Evolutionary conservation across 2,888 invertebrate genomes (phyloP).

Genomic region (Salticus scenicus): DNA sequence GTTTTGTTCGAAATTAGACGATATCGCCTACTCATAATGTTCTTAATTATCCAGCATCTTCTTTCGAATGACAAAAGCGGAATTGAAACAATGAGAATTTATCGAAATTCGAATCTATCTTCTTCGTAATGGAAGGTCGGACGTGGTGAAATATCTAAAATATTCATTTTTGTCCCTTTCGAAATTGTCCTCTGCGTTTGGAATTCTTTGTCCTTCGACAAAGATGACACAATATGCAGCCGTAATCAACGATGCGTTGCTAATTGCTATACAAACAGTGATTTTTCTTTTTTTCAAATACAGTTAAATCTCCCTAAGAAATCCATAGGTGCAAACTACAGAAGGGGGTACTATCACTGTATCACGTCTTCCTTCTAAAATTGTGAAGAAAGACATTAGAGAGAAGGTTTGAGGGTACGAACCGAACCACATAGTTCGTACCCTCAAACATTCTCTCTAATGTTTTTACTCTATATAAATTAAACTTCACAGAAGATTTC

Average conservation of each 20-base stretch:
- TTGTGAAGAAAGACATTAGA: too few species aligned
- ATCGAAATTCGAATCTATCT: constrained; percentile 51
- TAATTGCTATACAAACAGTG: constrained; percentile 15
- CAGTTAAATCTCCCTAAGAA: too few species aligned
- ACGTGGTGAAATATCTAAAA: constrained; percentile 42
- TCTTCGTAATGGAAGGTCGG: constrained; percentile 33
- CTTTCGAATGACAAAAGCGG: constrained; percentile 26
- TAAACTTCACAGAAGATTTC: too few species aligned
- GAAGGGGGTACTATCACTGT: too few species aligned
- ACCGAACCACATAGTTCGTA: too few species aligned
- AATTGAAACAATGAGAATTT: constrained; percentile 58
- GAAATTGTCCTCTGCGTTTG: constrained; percentile 36
- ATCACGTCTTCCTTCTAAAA: too few species aligned
- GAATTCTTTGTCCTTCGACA: constrained; percentile 32
- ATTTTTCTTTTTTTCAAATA: neutral
- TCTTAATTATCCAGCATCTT: constrained; percentile 58
- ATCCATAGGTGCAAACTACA: too few species aligned
- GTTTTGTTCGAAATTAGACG: constrained; percentile 30
- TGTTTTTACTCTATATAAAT: too few species aligned
- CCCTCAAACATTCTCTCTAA: too few species aligned
- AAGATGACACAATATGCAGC: constrained; percentile 45
- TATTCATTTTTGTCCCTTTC: constrained; percentile 31
- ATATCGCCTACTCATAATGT: constrained; percentile 44
- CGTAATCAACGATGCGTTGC: constrained; percentile 34
- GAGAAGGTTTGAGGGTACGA: too few species aligned